Percentiles rank a stretch among this genome's conserved stretches.
Conservation (phyloP, 2,797 vertebrate genomes). For the Ceryle rudis region DNA sequence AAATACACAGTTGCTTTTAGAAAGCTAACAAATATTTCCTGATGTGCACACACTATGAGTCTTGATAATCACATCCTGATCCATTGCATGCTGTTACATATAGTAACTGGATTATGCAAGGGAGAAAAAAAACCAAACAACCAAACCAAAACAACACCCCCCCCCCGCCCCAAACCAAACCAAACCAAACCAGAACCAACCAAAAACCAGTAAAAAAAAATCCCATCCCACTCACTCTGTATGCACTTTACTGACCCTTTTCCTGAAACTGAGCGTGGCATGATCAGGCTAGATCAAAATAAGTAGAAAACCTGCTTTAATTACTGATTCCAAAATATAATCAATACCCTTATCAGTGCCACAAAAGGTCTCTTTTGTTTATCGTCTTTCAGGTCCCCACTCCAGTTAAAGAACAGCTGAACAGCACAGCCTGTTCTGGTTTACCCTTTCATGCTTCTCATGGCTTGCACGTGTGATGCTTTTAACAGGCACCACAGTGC, state of each 20-base stretch:
- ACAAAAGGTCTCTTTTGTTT: neutral
- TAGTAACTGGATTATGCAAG: slow-evolving; percentile 39
- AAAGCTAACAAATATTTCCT: slow-evolving; percentile 51
- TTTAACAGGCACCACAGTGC: neutral
- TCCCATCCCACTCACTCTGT: neutral
- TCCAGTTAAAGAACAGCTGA: neutral
- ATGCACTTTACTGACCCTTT: neutral
- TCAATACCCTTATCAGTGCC: neutral
- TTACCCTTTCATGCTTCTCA: neutral
- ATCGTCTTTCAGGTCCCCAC: neutral
- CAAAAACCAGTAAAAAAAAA: slow-evolving; percentile 16
- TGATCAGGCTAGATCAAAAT: neutral
- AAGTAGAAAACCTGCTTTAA: neutral
- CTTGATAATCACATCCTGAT: slow-evolving; percentile 57
- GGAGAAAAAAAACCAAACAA: neutral
- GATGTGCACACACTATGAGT: slow-evolving; percentile 18
- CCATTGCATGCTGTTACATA: slow-evolving; percentile 50
- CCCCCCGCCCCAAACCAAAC: no score
- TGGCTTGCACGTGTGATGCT: neutral
- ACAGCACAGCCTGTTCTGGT: neutral
- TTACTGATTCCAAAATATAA: neutral
- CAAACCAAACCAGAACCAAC: no score
- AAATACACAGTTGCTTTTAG: slow-evolving; percentile 16
- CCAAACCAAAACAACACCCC: no score
- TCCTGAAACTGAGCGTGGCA: neutral